Base-by-base conservation (phyloP, 2,113 vertebrate species). In the Tinamus guttatus region DNA sequence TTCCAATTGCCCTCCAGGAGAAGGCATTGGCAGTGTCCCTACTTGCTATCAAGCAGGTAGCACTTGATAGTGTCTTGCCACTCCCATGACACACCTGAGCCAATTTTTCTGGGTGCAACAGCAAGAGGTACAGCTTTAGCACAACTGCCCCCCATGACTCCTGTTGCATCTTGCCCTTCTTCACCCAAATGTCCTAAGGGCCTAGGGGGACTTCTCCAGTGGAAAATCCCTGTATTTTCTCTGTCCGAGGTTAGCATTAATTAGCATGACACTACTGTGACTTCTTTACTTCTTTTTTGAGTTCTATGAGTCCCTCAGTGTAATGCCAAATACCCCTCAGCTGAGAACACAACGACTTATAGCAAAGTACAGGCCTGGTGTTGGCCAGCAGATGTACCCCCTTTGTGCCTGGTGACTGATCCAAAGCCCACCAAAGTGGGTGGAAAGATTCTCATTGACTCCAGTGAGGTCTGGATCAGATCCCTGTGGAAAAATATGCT, bases 401-500 rank as follows among this genome's bases (percentile, higher is more conserved):
- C 56, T 4, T 43, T 0, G 0, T 19, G 43, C 34, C 43, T 52
- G 43, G 20, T 9, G 43, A 20, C 5, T 2, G 43, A 62, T 81
- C 58, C 85, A 86, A 69, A 89, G 32, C 32, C 43, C 65, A 77
- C 10, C 73, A 54, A 81, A 84, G 49, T 0, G 2, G 75, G 16
- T 38, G 38, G 30, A 78, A 95, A 89, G 70, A 54, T 41, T 27
- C 28, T 11, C 63, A 58, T 34, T 52, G 82, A 69, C 65, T 93
- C 30, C 0, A 0, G 52, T 81, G 90, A 92, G 77, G 47, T n/a
- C 34, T 91, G 68, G n/a, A 89, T 76, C 62, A 52, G 24, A 56
- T 67, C 82, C 51, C 73, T 59, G 27, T 17, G 89, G 92, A 87
- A 93, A 81, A 95, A 88, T 84, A 73, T 30, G 47, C 27, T 87